Base-by-base conservation (phyloP, 2,888 invertebrate species). In the Caenorhabditis japonica region DNA sequence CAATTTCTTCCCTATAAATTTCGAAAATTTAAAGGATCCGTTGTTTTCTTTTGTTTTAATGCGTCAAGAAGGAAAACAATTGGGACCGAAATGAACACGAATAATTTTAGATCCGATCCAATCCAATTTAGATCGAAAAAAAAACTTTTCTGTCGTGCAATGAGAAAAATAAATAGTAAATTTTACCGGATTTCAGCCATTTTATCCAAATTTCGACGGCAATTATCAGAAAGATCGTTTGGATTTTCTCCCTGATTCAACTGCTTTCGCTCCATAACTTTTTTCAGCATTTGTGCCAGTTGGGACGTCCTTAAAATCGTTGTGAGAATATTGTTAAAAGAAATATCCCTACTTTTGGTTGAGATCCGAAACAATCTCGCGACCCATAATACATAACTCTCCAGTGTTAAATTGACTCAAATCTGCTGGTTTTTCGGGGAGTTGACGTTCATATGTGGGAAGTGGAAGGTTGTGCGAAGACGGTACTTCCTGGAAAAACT, bases 341-440 rank as follows among this genome's bases (percentile, higher is more conserved):
- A 21, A 15, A n/a, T n/a, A n/a, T n/a, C 30, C 30, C 30, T 30
- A 77, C 80, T 73, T 74, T 13, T 36, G 17, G n/a, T 39, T 70
- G 41, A 80, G 72, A 17, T 81, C 81, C 12, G 51, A 43, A 10
- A 77, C 77, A 13, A 81, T 46, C 21, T 81, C 81, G 25, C 69
- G 53, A 17, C 76, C 81, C 10, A 79, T 60, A 10, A 43, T 49
- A 34, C 75, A 76, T 34, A 81, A 44, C 25, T 71, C 71, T 21
- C 64, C 72, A 5, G 76, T 76, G 1, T 61, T 51, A 21, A 62
- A 68, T 13, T 58, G 62, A n/a, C 55, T 36, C 19, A 79, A 55
- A 51, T 81, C 69, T 23, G 53, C 58, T 2, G 68, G 62, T 12
- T 69, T 60, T 8, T 76, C 25, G 15, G 51, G 56, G 8, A 43